These are phyloP conservation scores for Panthera tigris DNA, from an alignment of 2,113 vertebrate genomes.

Conservation along the genomic window DNA sequence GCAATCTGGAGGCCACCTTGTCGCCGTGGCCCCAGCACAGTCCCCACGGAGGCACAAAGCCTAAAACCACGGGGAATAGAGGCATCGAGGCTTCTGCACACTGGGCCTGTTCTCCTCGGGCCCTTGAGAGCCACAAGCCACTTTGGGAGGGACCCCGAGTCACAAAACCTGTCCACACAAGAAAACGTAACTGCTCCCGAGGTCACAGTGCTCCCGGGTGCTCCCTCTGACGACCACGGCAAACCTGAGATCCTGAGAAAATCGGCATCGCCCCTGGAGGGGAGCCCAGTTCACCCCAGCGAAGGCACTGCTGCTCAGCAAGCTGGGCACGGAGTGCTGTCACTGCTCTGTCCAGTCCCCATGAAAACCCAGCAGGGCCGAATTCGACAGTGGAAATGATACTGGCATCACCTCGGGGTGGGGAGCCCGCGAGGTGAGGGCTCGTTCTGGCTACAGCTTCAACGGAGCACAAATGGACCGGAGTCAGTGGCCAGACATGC, in stretches of 20 bases:
- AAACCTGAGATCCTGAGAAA: background rate
- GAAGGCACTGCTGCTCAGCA: rapidly evolving
- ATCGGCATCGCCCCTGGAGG: rapidly evolving
- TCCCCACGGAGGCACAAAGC: background rate
- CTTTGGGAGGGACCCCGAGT: background rate
- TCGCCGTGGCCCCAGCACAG: background rate
- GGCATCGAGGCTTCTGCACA: rapidly evolving
- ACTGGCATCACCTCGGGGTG: rapidly evolving
- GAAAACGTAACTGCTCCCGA: rapidly evolving
- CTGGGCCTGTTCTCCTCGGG: rapidly evolving
- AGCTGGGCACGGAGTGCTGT: rapidly evolving
- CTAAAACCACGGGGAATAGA: rapidly evolving
- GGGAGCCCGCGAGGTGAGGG: rapidly evolving
- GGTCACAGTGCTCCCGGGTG: rapidly evolving
- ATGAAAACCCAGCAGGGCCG: rapidly evolving
- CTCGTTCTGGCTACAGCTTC: rapidly evolving
- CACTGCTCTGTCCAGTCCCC: rapidly evolving
- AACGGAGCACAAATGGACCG: rapidly evolving
- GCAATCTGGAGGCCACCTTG: background rate
- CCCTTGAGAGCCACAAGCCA: background rate
- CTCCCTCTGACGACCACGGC: rapidly evolving
- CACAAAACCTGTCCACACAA: rapidly evolving
- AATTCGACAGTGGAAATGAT: too few relatives aligned
- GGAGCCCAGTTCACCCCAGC: rapidly evolving
- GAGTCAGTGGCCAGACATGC: rapidly evolving